These are phyloP conservation scores for Dryococelus australis DNA, from an alignment of 2,888 invertebrate species.

Conservation along the genomic window DNA sequence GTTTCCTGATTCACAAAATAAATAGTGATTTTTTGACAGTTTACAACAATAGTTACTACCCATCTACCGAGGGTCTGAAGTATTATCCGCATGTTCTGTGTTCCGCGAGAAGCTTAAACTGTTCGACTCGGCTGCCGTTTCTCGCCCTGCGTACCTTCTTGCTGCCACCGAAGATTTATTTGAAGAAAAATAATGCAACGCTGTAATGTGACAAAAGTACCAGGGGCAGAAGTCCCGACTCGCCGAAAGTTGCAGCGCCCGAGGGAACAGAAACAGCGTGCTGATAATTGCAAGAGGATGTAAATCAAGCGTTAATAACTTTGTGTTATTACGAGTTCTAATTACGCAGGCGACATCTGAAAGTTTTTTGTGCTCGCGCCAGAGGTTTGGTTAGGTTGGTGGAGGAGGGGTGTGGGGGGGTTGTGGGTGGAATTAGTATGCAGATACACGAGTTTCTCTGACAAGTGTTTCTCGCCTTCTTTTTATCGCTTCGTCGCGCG, in stretches of 20 bases:
- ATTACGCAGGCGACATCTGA: slow-evolving; percentile 12
- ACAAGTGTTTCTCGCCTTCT: slow-evolving; percentile 56
- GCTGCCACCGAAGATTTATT: not conserved
- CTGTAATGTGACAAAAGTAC: not conserved
- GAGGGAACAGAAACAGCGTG: not conserved
- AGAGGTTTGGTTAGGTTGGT: too few relatives aligned
- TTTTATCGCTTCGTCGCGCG: not conserved
- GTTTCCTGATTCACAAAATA: too few relatives aligned
- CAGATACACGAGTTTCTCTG: slow-evolving; percentile 56
- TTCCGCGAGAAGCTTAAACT: too few relatives aligned
- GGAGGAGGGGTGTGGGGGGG: too few relatives aligned
- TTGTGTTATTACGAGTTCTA: slow-evolving; percentile 27
- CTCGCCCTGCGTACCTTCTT: not conserved
- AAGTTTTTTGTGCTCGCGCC: not conserved
- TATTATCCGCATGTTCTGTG: too few relatives aligned
- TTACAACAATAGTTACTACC: too few relatives aligned
- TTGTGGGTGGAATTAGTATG: slow-evolving; percentile 54
- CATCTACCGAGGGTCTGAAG: too few relatives aligned
- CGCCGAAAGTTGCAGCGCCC: not conserved
- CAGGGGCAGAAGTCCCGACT: not conserved
- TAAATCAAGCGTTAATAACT: not conserved
- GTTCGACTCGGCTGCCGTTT: not conserved
- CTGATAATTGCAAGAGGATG: slow-evolving; percentile 5
- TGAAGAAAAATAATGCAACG: not conserved
- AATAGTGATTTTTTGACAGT: too few relatives aligned